Percentiles rank a stretch among this genome's conserved stretches.
These are phyloP conservation scores for Syngnathus floridae DNA, from an alignment of 2,113 vertebrate species.

Conservation along the genomic window DNA sequence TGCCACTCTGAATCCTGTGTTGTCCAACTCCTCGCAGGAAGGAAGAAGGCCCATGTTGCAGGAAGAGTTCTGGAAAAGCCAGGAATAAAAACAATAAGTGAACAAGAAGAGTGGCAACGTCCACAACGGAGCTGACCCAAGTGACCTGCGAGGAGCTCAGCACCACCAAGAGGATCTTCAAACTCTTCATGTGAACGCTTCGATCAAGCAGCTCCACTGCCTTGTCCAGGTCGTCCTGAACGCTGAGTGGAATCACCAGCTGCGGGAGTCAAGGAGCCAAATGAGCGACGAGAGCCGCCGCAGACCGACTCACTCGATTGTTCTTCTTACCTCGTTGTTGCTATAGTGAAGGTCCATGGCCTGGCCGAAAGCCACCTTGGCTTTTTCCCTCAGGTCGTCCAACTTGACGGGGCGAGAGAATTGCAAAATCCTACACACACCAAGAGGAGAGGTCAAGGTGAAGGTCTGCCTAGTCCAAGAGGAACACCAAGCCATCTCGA, in stretches of 20 bases:
- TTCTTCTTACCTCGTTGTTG: conserved; percentile 90
- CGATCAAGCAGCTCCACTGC: conserved; percentile 93
- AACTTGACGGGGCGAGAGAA: conserved; percentile 90
- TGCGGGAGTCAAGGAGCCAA: conserved; percentile 38
- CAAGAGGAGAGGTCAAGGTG: conserved; percentile 18
- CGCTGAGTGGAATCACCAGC: conserved; percentile 93
- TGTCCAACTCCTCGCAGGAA: conserved; percentile 86
- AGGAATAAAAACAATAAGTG: neutral
- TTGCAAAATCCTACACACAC: conserved; percentile 81
- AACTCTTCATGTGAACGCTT: conserved; percentile 96
- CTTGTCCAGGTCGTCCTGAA: conserved; percentile 96
- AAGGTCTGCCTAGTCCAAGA: neutral
- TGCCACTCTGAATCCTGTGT: conserved; percentile 75
- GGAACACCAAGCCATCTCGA: neutral
- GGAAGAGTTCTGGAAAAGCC: conserved; percentile 54
- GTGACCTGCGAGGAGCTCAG: conserved; percentile 81
- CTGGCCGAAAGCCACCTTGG: conserved; percentile 93
- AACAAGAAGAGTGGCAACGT: neutral
- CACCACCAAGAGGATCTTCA: conserved; percentile 90
- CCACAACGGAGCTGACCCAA: neutral
- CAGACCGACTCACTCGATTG: neutral
- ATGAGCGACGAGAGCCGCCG: neutral
- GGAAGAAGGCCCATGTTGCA: conserved; percentile 78
- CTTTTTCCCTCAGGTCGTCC: conserved; percentile 86
- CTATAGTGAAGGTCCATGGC: conserved; percentile 96